Percentiles rank a stretch among this genome's conserved stretches.
Evolutionary conservation across 1,140 invertebrate genomes (phyloP).

Genomic region (Augochlora pura): DNA sequence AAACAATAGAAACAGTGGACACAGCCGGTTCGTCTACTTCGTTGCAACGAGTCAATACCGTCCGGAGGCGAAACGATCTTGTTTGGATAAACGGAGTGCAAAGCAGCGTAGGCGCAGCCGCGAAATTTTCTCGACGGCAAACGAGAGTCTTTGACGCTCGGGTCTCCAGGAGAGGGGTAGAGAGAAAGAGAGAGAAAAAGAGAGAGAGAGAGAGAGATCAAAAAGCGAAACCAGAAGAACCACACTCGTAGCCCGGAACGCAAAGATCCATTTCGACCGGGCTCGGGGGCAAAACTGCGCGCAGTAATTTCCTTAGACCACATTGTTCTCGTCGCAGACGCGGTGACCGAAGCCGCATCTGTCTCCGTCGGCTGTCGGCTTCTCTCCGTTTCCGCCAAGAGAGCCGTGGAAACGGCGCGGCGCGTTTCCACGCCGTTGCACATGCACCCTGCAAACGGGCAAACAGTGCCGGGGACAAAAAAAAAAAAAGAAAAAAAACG

Average conservation of each 20-base stretch:
- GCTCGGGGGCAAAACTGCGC: not conserved
- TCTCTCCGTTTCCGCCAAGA: conserved; percentile 40
- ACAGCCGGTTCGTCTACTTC: too few species aligned
- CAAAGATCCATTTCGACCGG: not conserved
- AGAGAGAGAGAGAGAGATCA: not conserved
- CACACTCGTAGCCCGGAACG: not conserved
- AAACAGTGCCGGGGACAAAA: conserved; percentile 22
- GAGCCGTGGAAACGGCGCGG: conserved; percentile 31
- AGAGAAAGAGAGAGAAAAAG: not conserved
- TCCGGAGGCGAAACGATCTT: too few species aligned
- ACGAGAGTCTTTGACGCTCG: too few species aligned
- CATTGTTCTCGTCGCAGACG: conserved; percentile 15
- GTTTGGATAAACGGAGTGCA: too few species aligned
- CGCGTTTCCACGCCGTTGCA: conserved; percentile 47
- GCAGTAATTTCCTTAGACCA: conserved; percentile 16
- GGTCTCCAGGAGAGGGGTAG: not conserved
- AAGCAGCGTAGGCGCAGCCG: too few species aligned
- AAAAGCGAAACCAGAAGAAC: not conserved
- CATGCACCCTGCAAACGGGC: conserved; percentile 34
- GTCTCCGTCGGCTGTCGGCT: conserved; percentile 2
- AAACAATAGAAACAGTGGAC: too few species aligned
- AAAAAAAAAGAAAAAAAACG: too few species aligned
- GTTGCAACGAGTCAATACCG: too few species aligned
- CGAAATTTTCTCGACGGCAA: too few species aligned
- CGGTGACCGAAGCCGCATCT: conserved; percentile 3